These are phyloP conservation scores for Porites australiensis DNA, from an alignment of 64 coral and sea anemone genomes.

Conservation along the genomic window DNA sequence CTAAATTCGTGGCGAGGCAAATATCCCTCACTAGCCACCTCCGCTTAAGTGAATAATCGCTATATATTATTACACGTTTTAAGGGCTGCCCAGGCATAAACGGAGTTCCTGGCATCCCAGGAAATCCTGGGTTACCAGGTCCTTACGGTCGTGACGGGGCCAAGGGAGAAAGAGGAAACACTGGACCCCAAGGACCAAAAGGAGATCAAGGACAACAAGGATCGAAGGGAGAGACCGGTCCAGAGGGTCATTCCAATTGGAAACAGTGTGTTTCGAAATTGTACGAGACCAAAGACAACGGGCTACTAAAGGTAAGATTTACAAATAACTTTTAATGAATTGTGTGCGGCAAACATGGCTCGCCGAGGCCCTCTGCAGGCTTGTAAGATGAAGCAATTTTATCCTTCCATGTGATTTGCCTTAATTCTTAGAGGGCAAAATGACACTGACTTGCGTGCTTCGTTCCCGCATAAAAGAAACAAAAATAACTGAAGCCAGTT, in stretches of 20 bases:
- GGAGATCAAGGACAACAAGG: background rate
- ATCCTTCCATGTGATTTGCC: no score
- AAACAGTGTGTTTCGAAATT: slow-evolving; percentile 41
- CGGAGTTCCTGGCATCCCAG: background rate
- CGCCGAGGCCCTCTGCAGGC: no score
- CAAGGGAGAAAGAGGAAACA: slow-evolving; percentile 1
- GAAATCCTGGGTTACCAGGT: slow-evolving; percentile 12
- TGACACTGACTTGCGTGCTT: no score
- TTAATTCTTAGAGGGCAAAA: no score
- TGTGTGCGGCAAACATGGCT: background rate
- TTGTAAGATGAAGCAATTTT: no score
- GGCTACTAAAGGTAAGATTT: slow-evolving; percentile 26
- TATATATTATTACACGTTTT: no score
- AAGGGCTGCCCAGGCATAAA: background rate
- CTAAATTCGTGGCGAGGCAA: no score
- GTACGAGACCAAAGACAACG: background rate
- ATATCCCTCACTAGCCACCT: no score
- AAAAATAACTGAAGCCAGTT: no score
- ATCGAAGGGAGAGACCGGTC: background rate
- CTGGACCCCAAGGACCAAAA: background rate
- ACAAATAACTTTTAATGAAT: background rate
- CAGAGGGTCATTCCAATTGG: slow-evolving; percentile 9
- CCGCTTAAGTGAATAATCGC: no score
- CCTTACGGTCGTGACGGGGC: slow-evolving; percentile 2
- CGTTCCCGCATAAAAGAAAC: no score